Percentiles rank a stretch among this genome's conserved stretches.
phyloP scores from a whole-genome alignment of 35 echinoderm and acorn worm species.

The Ophioderma brevispina region DNA sequence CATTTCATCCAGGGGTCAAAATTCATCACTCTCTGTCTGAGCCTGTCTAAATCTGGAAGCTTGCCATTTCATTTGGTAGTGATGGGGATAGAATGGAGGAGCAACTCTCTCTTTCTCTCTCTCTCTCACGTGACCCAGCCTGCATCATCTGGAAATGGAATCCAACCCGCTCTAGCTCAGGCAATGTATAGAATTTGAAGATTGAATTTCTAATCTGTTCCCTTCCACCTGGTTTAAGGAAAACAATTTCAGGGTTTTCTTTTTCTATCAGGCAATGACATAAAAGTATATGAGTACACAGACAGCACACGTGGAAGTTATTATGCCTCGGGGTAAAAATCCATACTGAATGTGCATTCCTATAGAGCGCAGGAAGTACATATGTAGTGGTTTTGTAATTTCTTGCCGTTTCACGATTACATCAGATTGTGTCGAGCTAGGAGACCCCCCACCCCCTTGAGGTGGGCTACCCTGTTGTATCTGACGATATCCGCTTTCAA shows the following conservation, averaged over 20 bases:
- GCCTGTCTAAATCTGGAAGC: neutral
- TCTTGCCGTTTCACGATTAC: neutral
- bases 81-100: too few species aligned
- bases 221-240: neutral
- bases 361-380: neutral
- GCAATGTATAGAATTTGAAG: neutral
- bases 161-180: neutral
- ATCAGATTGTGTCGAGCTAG: neutral
- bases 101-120: too few species aligned
- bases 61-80: neutral
- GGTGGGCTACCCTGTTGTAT: neutral
- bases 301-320: neutral
- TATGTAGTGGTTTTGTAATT: neutral
- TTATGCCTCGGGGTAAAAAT: slow-evolving; percentile 13
- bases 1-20: neutral
- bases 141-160: neutral
- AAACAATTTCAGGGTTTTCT: slow-evolving; percentile 1
- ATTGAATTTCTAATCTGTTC: slow-evolving; percentile 7
- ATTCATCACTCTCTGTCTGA: neutral
- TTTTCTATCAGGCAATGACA: neutral
- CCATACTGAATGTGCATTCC: neutral
- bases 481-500: neutral
- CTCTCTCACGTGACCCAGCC: too few species aligned
- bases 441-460: neutral
- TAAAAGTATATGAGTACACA: neutral